Conservation (phyloP, 2,888 invertebrate species). For the Eurytoma adleriae region DNA sequence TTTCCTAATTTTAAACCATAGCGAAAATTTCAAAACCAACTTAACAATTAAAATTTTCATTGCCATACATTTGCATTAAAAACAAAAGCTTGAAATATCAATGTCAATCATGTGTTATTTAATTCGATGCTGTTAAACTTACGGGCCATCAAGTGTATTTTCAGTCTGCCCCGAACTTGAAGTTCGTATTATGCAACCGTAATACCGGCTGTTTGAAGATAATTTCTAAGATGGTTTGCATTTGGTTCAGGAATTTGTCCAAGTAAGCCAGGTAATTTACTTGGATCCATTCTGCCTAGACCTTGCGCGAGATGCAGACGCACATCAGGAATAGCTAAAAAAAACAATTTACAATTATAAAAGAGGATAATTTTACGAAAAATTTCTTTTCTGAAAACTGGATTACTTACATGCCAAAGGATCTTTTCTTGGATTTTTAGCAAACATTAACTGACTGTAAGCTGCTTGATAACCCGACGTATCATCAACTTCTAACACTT, state of each 20-base stretch:
- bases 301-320: constrained; percentile 86
- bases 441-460: constrained; percentile 92
- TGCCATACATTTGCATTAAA: constrained; percentile 33
- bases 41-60: constrained; percentile 27
- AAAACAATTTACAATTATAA: constrained; percentile 39
- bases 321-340: constrained; percentile 82
- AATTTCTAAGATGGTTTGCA: constrained; percentile 70
- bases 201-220: constrained; percentile 72
- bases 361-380: constrained; percentile 62
- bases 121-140: constrained; percentile 67
- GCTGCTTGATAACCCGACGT: constrained; percentile 90
- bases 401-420: constrained; percentile 81
- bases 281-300: constrained; percentile 85
- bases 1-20: neutral
- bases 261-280: constrained; percentile 82
- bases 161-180: constrained; percentile 67
- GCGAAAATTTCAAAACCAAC: neutral
- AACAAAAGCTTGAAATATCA: neutral
- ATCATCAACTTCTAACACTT: constrained; percentile 91
- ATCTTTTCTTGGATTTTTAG: constrained; percentile 85
- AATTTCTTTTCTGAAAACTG: neutral
- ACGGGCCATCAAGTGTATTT: constrained; percentile 68
- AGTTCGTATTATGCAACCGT: constrained; percentile 71
- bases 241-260: constrained; percentile 78
- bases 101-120: constrained; percentile 41